Evolutionary conservation across 2,113 vertebrate species (phyloP), one percentile per base, ranked within the genome.

Genomic region (Odontesthes bonariensis): DNA sequence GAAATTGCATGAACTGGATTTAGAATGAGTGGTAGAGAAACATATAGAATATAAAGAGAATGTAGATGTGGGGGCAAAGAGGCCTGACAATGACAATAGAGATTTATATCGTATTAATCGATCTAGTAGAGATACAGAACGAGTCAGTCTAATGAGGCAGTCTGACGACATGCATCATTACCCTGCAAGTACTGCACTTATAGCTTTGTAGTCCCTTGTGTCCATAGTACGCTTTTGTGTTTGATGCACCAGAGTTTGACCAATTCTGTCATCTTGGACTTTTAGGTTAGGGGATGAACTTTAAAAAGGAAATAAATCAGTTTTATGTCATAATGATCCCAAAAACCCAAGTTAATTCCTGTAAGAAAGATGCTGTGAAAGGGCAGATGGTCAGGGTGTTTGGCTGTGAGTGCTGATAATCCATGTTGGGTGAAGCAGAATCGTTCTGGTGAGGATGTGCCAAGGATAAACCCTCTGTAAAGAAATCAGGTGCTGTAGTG

Each of bases 351-450:
- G 69, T 62, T 59, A 31, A 55, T 85, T 79, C 72, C 42, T 69
- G 27, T 27, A 79, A 76, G 75, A 77, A 72, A 49, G 70, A 84
- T 77, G 77, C 77, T 77, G 69, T 47, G 55, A 6, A 40, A 64
- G 60, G 83, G 71, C 69, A 88, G 75, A 79, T 77, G 74, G 69
- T 58, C 44, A 65, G 35, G 23, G 20, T 47, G 58, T 59, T 54
- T 54, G 68, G 31, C 68, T 69, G 64, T 38, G 58, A 73, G 33
- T 69, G 63, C 46, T 74, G 60, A 49, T 75, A 54, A 79, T 74
- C 58, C 47, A 7, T 40, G 77, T 57, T 51, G 27, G 64, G 44
- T 78, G 67, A 56, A 62, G 27, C 31, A 19, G 58, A 42, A 69
- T 53, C 56, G 27, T 59, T 66, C 0, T 1, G 56, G 52, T 69